Evolutionary conservation across 37 sponge, comb jelly and placozoan species (phyloP), one percentile per base, ranked within the genome.

Genomic region (Agelas oroides): DNA sequence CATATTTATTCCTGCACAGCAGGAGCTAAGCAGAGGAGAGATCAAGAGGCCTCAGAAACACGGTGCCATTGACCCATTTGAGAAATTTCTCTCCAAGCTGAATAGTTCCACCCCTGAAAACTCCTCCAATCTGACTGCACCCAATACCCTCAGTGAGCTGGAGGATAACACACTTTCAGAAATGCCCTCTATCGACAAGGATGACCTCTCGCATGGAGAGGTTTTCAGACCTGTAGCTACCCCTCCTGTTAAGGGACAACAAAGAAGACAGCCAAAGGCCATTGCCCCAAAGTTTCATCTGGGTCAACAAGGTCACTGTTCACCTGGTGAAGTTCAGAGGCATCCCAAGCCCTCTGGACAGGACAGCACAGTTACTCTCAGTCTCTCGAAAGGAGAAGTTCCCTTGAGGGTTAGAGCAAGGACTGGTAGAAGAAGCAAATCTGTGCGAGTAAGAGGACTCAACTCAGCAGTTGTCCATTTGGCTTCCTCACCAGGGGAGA

Each of bases 101-200:
- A 56, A 71, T 19, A 56, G 76, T 24, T 71, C 77, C 31, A 68
- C 70, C n/a, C 76, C 77, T 5, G 71, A 40, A 30, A 57, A 74
- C 64, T 62, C 84, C 39, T 72, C 84, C 30, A 83, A 79, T 38
- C 59, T 65, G 39, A 35, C 60, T 37, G 33, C 21, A 23, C 56
- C 55, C 5, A 20, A 2, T 6, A 8, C 25, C 30, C 46, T 46
- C 46, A 46, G 46, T 46, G 46, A 12, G 8, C 46, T 46, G 8
- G 24, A 28, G 32, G 71, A 57, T 2, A 71, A 89, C 74, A 89
- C 90, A 41, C 74, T 84, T 28, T 53, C 79, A 46, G 84, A 78
- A 21, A 35, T 89, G 11, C 78, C 83, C 30, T 89, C 90, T 12
- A 30, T 89, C 18, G 1, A 34, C 33, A 20, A 24, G 5, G 71